These are phyloP conservation scores for Nycticebus coucang DNA, from an alignment of 2,113 vertebrate genomes.

Conservation along the genomic window DNA sequence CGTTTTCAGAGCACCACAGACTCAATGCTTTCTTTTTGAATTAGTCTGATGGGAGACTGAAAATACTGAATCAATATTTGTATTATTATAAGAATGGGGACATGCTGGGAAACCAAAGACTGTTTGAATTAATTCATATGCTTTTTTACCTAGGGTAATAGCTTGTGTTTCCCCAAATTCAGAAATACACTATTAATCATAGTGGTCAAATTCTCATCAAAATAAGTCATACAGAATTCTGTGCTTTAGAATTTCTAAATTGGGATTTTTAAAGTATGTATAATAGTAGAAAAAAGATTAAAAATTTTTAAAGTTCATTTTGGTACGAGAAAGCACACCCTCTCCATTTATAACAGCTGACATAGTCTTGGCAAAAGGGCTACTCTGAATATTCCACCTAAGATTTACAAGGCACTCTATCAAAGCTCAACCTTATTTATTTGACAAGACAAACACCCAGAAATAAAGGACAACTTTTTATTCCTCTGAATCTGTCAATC, in stretches of 20 bases:
- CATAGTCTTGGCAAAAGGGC: not conserved
- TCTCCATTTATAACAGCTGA: not conserved
- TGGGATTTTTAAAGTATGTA: not conserved
- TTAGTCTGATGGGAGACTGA: not conserved
- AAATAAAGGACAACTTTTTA: slow-evolving; percentile 50
- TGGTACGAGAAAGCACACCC: not conserved
- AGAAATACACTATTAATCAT: slow-evolving; percentile 9
- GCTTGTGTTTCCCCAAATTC: slow-evolving; percentile 4
- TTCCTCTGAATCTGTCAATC: slow-evolving; percentile 46
- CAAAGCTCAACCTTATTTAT: slow-evolving; percentile 50
- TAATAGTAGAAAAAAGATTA: slow-evolving; percentile 2
- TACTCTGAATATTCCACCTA: not conserved
- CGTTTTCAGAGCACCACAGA: not conserved
- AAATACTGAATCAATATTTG: slow-evolving; percentile 12
- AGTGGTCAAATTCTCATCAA: slow-evolving; percentile 37
- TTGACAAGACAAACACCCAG: slow-evolving; percentile 57
- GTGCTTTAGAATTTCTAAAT: slow-evolving; percentile 33
- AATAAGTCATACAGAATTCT: not conserved
- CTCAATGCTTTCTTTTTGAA: not conserved
- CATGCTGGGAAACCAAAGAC: not conserved
- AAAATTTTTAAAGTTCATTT: slow-evolving; percentile 34
- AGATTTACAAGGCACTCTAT: slow-evolving; percentile 15
- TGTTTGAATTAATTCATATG: not conserved
- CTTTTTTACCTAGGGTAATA: slow-evolving; percentile 20
- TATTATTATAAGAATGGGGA: not conserved